Base-by-base conservation (phyloP, 2,888 invertebrate species). In the Aphidius colemani region DNA sequence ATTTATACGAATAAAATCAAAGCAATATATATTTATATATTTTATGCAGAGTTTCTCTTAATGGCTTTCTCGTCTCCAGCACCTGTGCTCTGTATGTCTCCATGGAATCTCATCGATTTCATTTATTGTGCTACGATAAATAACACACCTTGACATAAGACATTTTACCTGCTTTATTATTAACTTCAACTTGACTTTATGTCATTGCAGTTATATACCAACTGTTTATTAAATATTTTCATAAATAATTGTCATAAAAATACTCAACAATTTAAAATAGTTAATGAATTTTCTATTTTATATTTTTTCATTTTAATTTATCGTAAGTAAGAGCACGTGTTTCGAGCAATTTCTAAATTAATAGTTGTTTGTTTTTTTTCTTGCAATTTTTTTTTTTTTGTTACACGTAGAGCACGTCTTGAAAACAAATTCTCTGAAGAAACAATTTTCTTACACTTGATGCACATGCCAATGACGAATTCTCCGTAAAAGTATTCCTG, bases 31-130 rank as follows among this genome's bases (percentile, higher is more conserved):
- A 45, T 13, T 30, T 44, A 51, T 57, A 53, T 53, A 63, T 63
- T 63, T 2, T 63, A 63, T 63, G 51, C 63, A 63, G 39, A 63
- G 53, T 63, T 63, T 63, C 63, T 59, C 58, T 59, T 63, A 63
- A 63, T 63, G 63, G 59, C 63, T 63, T 59, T 63, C 63, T 63
- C 63, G 59, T 63, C 57, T 57, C 63, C 63, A 63, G 59, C 63
- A 63, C 63, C 63, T 63, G 63, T 53, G 59, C 46, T 39, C 6
- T 59, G 63, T 63, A 30, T 30, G 30, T 53, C 58, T 45, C 46
- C 58, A 53, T 48, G 63, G 63, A 63, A 63, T 63, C 63, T 57
- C 50, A 63, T 58, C 63, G 59, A 63, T 59, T 63, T 53, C 59
- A 51, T 59, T 53, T 45, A 13, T 46, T 46, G 46, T 46, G 8